Conservation (phyloP, 2,797 vertebrate genomes). For the Microchirus variegatus region DNA sequence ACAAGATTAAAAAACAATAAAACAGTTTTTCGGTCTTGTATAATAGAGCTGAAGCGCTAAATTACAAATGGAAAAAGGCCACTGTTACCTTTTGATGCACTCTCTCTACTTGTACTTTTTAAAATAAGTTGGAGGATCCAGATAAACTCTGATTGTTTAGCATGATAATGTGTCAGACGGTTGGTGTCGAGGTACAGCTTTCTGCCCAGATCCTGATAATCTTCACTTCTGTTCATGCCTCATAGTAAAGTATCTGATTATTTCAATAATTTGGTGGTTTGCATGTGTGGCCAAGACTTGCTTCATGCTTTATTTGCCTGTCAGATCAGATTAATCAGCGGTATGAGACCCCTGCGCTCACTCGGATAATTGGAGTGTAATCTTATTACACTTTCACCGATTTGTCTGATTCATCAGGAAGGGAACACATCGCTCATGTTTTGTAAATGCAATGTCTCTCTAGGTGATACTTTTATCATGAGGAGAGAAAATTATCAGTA, state of each 20-base stretch:
- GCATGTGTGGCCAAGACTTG: background rate
- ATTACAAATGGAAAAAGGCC: conserved; percentile 9
- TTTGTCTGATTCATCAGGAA: background rate
- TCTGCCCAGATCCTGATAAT: conserved; percentile 6
- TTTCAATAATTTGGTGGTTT: background rate
- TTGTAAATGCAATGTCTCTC: background rate
- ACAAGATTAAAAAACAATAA: too few species aligned
- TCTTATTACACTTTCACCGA: background rate
- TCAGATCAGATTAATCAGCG: conserved; percentile 9
- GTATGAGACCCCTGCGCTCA: conserved; percentile 13
- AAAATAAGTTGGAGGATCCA: conserved; percentile 1
- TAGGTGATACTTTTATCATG: background rate
- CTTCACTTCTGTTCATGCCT: conserved; percentile 15
- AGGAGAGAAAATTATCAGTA: background rate
- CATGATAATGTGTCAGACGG: conserved; percentile 12
- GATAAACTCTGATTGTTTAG: conserved; percentile 8
- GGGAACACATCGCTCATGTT: conserved; percentile 1
- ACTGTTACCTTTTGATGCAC: conserved; percentile 5
- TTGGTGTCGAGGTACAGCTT: background rate
- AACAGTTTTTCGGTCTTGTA: too few species aligned
- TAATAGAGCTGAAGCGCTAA: background rate
- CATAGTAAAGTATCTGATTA: background rate
- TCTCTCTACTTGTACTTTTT: background rate
- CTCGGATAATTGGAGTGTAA: conserved; percentile 2
- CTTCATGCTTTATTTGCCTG: conserved; percentile 3